Evolutionary conservation across 2,113 vertebrate species (phyloP).

Genomic region (Toxotes chatareus): DNA sequence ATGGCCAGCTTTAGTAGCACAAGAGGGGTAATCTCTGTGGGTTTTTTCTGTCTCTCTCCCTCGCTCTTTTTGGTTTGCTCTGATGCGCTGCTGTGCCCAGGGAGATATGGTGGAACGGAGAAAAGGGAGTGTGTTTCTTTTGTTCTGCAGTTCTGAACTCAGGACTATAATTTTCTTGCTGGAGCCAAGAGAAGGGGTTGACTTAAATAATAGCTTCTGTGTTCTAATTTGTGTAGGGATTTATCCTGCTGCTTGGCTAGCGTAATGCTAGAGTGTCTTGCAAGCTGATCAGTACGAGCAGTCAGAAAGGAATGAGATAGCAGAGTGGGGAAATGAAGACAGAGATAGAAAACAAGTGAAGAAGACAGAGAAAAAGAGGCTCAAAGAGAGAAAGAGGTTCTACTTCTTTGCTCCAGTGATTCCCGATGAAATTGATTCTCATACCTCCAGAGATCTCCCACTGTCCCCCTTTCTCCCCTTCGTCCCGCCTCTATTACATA

Average conservation of each 20-base stretch:
- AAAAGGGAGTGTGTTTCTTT: slow-evolving; percentile 59
- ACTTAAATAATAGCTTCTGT: slow-evolving; percentile 72
- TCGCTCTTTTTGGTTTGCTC: slow-evolving; percentile 38
- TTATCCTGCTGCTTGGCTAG: slow-evolving; percentile 61
- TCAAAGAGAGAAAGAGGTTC: slow-evolving; percentile 52
- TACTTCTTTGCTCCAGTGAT: slow-evolving; percentile 68
- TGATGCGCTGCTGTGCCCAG: slow-evolving; percentile 53
- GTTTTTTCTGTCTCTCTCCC: slow-evolving; percentile 3
- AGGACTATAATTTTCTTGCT: slow-evolving; percentile 56
- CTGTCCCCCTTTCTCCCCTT: slow-evolving; percentile 61
- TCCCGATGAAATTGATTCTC: slow-evolving; percentile 78
- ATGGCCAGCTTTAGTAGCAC: slow-evolving; percentile 33
- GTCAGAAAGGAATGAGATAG: slow-evolving; percentile 42
- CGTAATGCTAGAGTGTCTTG: slow-evolving; percentile 46
- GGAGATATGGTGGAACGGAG: slow-evolving; percentile 35
- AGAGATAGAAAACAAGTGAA: slow-evolving; percentile 20
- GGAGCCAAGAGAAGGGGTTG: slow-evolving; percentile 58
- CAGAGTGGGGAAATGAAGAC: slow-evolving; percentile 58
- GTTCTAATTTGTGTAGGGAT: slow-evolving; percentile 75
- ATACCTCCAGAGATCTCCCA: slow-evolving; percentile 71
- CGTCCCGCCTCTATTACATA: slow-evolving; percentile 72
- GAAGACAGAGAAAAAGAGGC: slow-evolving; percentile 12
- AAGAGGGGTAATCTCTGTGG: slow-evolving; percentile 32
- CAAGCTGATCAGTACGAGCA: slow-evolving; percentile 58
- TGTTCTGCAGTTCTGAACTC: slow-evolving; percentile 63